Conservation (phyloP, 2,888 invertebrate genomes). For the Ecliptopera silaceata region DNA sequence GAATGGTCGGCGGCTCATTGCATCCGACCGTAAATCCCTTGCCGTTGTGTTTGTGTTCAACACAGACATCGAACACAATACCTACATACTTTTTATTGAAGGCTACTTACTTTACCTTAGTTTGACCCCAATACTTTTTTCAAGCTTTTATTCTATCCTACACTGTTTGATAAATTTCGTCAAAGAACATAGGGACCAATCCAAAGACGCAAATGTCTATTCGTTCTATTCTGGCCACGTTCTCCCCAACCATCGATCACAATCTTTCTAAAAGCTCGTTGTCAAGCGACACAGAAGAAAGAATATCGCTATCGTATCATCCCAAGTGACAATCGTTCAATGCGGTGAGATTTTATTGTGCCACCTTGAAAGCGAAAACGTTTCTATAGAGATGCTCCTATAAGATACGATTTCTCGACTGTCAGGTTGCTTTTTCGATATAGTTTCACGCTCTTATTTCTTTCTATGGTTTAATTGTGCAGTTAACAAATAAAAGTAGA, state of each 20-base stretch:
- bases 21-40: slow-evolving; percentile 59
- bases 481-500: background rate
- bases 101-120: too few relatives aligned
- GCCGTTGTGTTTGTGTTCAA: slow-evolving; percentile 42
- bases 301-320: slow-evolving; percentile 40
- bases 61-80: slow-evolving; percentile 17
- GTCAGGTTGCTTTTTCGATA: slow-evolving; percentile 1
- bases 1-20: slow-evolving; percentile 65
- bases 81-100: slow-evolving; percentile 1
- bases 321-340: slow-evolving; percentile 47
- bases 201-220: slow-evolving; percentile 3
- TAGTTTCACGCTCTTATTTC: slow-evolving; percentile 8
- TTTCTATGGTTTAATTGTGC: background rate
- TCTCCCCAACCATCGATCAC: slow-evolving; percentile 33
- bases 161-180: too few relatives aligned
- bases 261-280: slow-evolving; percentile 39
- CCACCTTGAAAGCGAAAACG: slow-evolving; percentile 41
- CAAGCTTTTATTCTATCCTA: too few relatives aligned
- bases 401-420: slow-evolving; percentile 6
- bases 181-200: background rate
- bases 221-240: slow-evolving; percentile 13
- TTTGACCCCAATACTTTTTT: too few relatives aligned
- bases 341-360: slow-evolving; percentile 37
- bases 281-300: slow-evolving; percentile 34
- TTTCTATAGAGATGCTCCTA: slow-evolving; percentile 37